A percentile compares a stretch with the other conserved stretches of the same genome.
Evolutionary conservation across 1,140 invertebrate genomes (phyloP).

Genomic region (Drosophila punjabiensis): DNA sequence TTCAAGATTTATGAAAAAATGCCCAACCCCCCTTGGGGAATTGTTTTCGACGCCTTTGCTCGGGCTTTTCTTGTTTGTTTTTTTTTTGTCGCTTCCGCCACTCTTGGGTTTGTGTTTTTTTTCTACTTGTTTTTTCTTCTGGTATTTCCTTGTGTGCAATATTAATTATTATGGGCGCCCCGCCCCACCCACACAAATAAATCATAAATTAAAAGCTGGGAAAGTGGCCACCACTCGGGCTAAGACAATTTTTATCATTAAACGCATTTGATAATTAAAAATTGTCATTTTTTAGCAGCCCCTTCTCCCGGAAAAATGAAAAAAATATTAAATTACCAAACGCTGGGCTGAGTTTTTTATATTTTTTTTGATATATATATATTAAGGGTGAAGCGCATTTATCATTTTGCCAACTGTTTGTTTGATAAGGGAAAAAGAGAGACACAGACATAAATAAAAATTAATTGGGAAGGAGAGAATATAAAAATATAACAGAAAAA

Average conservation of each 20-base stretch:
- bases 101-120: constrained; percentile 22
- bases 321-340: constrained; percentile 80
- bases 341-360: neutral
- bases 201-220: constrained; percentile 79
- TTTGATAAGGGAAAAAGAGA: constrained; percentile 75
- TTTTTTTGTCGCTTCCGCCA: constrained; percentile 8
- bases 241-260: constrained; percentile 82
- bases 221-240: constrained; percentile 51
- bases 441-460: constrained; percentile 46
- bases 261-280: constrained; percentile 85
- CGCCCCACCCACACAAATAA: constrained; percentile 78
- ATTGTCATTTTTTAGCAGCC: constrained; percentile 82
- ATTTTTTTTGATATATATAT: neutral
- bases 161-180: constrained; percentile 81
- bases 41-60: constrained; percentile 59
- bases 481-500: neutral
- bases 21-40: constrained; percentile 39
- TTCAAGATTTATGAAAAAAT: constrained; percentile 79
- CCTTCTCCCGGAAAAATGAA: constrained; percentile 29
- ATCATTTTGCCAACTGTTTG: constrained; percentile 83
- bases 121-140: constrained; percentile 5
- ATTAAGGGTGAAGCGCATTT: constrained; percentile 62
- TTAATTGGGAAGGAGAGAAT: constrained; percentile 26
- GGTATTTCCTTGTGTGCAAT: constrained; percentile 71
- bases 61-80: constrained; percentile 20